Base-by-base conservation (phyloP, 2,113 vertebrate species). In the Ceyx cyanopectus region DNA sequence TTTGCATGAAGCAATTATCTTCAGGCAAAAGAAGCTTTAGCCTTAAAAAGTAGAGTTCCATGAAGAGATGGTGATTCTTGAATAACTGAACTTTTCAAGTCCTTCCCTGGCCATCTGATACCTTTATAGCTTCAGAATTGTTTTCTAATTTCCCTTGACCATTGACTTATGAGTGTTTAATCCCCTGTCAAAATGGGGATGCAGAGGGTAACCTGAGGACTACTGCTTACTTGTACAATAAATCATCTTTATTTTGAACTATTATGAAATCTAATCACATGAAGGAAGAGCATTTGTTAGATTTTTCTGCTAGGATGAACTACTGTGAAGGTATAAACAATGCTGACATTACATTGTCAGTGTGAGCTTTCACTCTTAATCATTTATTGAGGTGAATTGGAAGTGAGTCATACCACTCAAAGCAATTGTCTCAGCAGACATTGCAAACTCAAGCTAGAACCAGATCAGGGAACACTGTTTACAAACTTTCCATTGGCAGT, bases 341-440 rank as follows among this genome's bases (percentile, higher is more conserved):
- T 0, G 2, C 22, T 60, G 81, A 81, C 45, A 32, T 57, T 65
- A 54, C 48, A n/a, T 24, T 89, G 81, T 69, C 84, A 82, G 54
- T 16, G 12, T 41, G 41, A 73, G 62, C 61, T 87, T 89, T 76
- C 50, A 41, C 65, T 57, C 43, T 48, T 85, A 66, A 87, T 90
- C 37, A 51, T 70, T 82, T 92, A 58, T 15, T 21, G 78, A 82
- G 46, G 56, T 63, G 81, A 69, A 78, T 34, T 51, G 58, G 51
- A 89, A 90, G 6, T 48, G 69, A 92, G 56, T 87, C 81, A 76
- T 70, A 81, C 54, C 74, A 90, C 83, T 43, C 62, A 78, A 40
- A 90, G 62, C 48, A 11, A 1, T 68, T 72, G 57, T 48, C 62
- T 69, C 70, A 29, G 46, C 34, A 90, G 54, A 68, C 85, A 67